Evolutionary conservation across 1,140 invertebrate genomes (phyloP).

Genomic region (Anadara kagoshimensis): DNA sequence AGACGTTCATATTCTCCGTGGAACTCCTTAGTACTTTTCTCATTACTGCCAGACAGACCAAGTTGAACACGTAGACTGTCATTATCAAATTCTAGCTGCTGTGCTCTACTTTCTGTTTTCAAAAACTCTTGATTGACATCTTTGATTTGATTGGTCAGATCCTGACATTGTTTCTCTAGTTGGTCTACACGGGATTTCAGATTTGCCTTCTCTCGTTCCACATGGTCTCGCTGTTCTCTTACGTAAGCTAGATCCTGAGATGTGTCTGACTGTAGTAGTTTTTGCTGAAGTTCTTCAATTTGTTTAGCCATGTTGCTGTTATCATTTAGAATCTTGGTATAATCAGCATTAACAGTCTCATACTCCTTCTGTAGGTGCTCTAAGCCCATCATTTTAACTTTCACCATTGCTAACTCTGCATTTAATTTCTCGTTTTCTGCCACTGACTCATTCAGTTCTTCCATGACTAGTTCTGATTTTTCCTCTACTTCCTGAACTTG

Average conservation of each 20-base stretch:
- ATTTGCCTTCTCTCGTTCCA: conserved; percentile 57
- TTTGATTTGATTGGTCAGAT: conserved; percentile 48
- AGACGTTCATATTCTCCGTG: conserved; percentile 60
- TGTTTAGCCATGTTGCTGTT: conserved; percentile 65
- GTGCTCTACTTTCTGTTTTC: conserved; percentile 41
- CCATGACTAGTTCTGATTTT: conserved; percentile 26
- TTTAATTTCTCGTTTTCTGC: conserved; percentile 54
- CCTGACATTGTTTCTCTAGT: conserved; percentile 56
- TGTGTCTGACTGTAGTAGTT: conserved; percentile 44
- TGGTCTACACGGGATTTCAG: conserved; percentile 56
- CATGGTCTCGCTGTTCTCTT: conserved; percentile 54
- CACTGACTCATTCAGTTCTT: conserved; percentile 38
- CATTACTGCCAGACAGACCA: conserved; percentile 40
- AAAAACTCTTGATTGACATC: conserved; percentile 53
- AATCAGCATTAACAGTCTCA: conserved; percentile 58
- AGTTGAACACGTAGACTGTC: conserved; percentile 58
- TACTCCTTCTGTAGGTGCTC: conserved; percentile 54
- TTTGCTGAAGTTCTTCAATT: conserved; percentile 65
- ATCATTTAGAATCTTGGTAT: conserved; percentile 62
- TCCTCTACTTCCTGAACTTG: conserved; percentile 31
- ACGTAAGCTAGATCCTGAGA: conserved; percentile 43
- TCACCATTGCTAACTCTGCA: conserved; percentile 4
- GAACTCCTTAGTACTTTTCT: conserved; percentile 47
- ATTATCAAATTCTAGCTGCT: conserved; percentile 61
- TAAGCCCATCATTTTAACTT: conserved; percentile 24